Evolutionary conservation across 1,140 invertebrate genomes (phyloP).

Genomic region (Pseudomyrmex dendroicus): DNA sequence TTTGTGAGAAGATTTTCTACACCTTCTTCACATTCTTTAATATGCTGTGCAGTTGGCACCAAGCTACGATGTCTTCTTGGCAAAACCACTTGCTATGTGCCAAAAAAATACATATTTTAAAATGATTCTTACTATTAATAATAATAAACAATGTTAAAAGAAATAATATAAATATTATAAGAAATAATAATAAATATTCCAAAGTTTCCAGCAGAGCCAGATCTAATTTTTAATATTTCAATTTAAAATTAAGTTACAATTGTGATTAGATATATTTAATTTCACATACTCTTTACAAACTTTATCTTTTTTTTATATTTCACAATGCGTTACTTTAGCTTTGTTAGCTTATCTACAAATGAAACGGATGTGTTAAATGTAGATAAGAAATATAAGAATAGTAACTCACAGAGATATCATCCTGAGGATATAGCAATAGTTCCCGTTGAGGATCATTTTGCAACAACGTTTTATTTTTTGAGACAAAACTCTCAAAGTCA

Average conservation of each 20-base stretch:
- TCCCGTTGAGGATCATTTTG: conserved; percentile 97
- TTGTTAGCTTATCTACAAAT: conserved; percentile 61
- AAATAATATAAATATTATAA: conserved; percentile 3
- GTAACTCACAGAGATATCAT: conserved; percentile 95
- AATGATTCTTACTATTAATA: conserved; percentile 5
- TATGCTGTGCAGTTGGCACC: conserved; percentile 88
- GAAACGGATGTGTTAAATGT: conserved; percentile 52
- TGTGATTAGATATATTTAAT: neutral
- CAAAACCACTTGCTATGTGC: conserved; percentile 90
- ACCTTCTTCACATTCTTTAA: conserved; percentile 76
- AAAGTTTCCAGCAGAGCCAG: no score
- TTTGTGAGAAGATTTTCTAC: conserved; percentile 90
- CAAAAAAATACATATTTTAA: conserved; percentile 2
- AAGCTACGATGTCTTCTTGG: conserved; percentile 92
- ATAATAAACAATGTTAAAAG: neutral
- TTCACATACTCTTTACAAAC: neutral
- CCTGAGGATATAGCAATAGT: conserved; percentile 94
- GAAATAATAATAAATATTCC: no score
- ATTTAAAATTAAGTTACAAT: neutral
- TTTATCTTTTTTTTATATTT: conserved; percentile 12
- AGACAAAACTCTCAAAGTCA: conserved; percentile 95
- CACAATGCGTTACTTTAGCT: neutral
- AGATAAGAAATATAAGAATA: conserved; percentile 49
- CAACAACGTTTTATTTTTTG: conserved; percentile 95
- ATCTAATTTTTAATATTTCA: neutral